These are phyloP conservation scores for Malaclemys terrapin DNA, from an alignment of 2,113 vertebrate genomes.

Conservation along the genomic window DNA sequence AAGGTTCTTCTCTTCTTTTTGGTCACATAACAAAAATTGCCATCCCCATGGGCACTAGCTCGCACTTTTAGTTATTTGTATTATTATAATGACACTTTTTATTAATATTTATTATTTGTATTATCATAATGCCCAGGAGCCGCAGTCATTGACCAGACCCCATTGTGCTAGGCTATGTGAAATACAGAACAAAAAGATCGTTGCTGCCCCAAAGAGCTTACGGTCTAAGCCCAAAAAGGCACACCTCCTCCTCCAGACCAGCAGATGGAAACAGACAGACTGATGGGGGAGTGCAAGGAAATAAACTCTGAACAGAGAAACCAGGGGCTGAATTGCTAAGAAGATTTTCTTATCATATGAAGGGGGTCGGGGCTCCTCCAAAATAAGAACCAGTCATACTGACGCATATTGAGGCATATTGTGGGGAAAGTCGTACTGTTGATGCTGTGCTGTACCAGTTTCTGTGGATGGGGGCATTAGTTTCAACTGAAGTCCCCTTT, in stretches of 20 bases:
- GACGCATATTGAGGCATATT: not conserved
- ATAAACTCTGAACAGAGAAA: not conserved
- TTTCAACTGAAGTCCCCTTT: not conserved
- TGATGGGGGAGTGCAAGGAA: not conserved
- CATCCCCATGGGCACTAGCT: not conserved
- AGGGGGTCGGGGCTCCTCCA: not conserved
- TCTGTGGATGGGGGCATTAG: rapidly evolving
- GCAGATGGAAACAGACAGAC: not conserved
- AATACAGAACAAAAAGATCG: not conserved
- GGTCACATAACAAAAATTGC: not conserved
- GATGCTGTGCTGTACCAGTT: not conserved
- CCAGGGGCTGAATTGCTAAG: not conserved
- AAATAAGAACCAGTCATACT: not conserved
- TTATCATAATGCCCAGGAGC: not conserved
- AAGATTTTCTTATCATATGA: not conserved
- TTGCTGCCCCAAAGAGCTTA: not conserved
- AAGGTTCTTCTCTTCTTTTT: conserved; percentile 13
- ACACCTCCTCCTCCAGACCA: not conserved
- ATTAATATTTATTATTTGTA: not conserved
- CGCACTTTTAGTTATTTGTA: not conserved
- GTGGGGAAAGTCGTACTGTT: not conserved
- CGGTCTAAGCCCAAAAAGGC: not conserved
- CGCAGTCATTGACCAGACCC: not conserved
- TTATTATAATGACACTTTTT: too few species aligned
- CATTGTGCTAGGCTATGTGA: not conserved